A percentile compares a stretch with the other conserved stretches of the same genome.
phyloP scores from a whole-genome alignment of 1,140 invertebrate genomes.

The Drosophila leontia region DNA sequence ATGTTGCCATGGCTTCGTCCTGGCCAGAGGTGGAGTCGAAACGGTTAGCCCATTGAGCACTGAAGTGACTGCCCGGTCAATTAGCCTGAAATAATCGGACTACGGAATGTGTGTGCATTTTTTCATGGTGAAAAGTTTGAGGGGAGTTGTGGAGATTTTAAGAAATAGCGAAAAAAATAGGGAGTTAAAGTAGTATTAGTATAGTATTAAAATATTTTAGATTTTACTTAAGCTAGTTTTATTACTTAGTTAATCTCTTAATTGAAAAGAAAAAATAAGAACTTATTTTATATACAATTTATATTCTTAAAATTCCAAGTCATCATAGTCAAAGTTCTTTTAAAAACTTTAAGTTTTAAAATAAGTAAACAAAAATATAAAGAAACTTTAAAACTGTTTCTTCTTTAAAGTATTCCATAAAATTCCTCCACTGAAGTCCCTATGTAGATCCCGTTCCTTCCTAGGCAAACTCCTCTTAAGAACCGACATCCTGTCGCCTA shows the following conservation, averaged over 20 bases:
- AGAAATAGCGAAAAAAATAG: neutral
- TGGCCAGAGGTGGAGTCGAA: conserved; percentile 1
- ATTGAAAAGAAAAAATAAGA: too few species aligned
- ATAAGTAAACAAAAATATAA: too few species aligned
- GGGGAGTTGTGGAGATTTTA: neutral
- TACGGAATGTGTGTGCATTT: conserved; percentile 45
- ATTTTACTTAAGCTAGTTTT: too few species aligned
- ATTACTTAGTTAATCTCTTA: too few species aligned
- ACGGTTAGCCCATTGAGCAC: conserved; percentile 62
- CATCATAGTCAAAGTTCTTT: neutral
- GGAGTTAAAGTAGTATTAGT: neutral
- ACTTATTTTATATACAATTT: too few species aligned
- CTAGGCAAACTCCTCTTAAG: conserved; percentile 4
- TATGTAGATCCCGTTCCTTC: neutral
- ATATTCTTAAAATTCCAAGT: too few species aligned
- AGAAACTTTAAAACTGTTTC: neutral
- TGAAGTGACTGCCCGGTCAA: conserved; percentile 71
- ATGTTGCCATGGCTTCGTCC: conserved; percentile 70
- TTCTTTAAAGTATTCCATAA: neutral
- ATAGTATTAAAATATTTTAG: too few species aligned
- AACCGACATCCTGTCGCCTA: conserved; percentile 45
- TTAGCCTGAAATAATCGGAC: conserved; percentile 61
- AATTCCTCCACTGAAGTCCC: neutral
- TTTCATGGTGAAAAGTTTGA: neutral
- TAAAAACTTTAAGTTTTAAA: too few species aligned